phyloP scores from a whole-genome alignment of 2,113 vertebrate species.

The Takifugu bimaculatus region DNA sequence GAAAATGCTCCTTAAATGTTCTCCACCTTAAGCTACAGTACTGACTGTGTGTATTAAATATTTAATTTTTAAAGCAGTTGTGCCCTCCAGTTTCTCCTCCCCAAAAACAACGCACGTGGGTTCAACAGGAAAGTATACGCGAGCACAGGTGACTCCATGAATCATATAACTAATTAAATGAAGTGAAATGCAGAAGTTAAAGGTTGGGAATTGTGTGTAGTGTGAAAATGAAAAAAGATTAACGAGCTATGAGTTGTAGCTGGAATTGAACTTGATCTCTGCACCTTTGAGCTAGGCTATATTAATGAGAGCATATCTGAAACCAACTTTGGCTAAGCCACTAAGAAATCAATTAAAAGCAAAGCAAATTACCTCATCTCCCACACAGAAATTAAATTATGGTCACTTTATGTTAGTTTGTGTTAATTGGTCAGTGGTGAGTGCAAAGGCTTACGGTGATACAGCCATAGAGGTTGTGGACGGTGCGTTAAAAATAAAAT shows the following conservation, averaged over 20 bases:
- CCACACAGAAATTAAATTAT: neutral
- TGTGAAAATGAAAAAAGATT: neutral
- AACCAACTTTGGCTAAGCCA: neutral
- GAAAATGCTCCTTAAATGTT: constrained; percentile 49
- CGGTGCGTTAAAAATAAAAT: neutral
- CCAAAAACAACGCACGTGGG: too few relatives aligned
- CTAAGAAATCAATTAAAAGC: neutral
- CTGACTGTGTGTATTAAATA: constrained; percentile 43
- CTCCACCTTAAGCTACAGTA: neutral
- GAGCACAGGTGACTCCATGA: neutral
- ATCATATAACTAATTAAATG: neutral
- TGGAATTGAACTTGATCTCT: too few relatives aligned
- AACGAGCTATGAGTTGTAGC: neutral
- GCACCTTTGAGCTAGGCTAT: too few relatives aligned
- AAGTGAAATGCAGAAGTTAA: neutral
- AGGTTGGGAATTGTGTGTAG: neutral
- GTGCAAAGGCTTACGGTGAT: neutral
- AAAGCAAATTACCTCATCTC: neutral
- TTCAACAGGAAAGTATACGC: too few relatives aligned
- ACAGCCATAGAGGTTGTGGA: neutral
- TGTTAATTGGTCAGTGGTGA: neutral
- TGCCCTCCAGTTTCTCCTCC: neutral
- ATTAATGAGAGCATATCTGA: too few relatives aligned
- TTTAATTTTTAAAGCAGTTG: constrained; percentile 23
- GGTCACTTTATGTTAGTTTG: neutral